These are phyloP conservation scores for Australoheros scitulus DNA, from an alignment of 2,113 vertebrate genomes.

Conservation along the genomic window DNA sequence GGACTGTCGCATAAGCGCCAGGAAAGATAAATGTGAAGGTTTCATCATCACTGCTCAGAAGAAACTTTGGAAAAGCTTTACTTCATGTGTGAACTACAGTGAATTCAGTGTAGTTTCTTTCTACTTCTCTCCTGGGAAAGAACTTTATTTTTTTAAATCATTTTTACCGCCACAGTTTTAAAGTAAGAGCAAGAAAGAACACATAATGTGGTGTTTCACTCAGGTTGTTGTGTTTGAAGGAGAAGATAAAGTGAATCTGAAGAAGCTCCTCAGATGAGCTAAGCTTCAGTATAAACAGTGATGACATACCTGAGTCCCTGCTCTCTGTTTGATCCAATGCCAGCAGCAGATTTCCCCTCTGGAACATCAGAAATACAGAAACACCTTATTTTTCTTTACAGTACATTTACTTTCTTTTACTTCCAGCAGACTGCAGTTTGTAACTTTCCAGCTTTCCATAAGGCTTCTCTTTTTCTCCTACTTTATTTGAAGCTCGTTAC, in stretches of 20 bases:
- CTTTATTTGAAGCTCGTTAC: neutral
- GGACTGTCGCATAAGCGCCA: neutral
- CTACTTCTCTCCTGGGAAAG: too few relatives aligned
- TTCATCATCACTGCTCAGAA: neutral
- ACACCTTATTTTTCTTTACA: neutral
- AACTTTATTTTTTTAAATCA: too few relatives aligned
- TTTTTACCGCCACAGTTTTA: too few relatives aligned
- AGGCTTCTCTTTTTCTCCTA: neutral
- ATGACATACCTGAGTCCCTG: constrained; percentile 55
- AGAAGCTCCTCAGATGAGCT: too few relatives aligned
- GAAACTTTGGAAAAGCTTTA: neutral
- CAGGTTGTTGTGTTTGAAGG: too few relatives aligned
- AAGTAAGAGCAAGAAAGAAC: too few relatives aligned
- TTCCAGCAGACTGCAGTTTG: neutral
- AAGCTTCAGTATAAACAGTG: neutral
- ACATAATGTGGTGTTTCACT: too few relatives aligned
- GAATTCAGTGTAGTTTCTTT: neutral
- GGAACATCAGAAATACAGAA: neutral
- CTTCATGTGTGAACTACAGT: too few relatives aligned
- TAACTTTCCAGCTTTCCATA: neutral
- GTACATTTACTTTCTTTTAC: neutral
- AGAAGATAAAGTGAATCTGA: too few relatives aligned
- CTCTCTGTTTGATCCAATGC: constrained; percentile 74
- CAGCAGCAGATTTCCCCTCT: constrained; percentile 71
- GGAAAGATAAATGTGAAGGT: neutral